A percentile compares a stretch with the other conserved stretches of the same genome.
These are phyloP conservation scores for Chaenogobius annularis DNA, from an alignment of 2,113 vertebrate genomes.

Conservation along the genomic window DNA sequence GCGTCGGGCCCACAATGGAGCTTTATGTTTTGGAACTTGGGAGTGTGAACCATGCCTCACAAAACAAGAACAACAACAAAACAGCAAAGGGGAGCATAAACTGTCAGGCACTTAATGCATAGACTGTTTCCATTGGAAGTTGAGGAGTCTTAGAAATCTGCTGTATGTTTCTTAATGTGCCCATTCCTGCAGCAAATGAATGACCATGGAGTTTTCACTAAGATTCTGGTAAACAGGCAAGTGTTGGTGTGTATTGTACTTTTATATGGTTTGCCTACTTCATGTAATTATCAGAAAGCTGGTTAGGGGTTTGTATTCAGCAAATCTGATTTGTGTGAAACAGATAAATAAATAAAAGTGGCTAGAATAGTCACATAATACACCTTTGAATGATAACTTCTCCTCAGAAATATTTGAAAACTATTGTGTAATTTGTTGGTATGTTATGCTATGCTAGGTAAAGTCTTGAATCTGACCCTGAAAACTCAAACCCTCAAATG, in stretches of 20 bases:
- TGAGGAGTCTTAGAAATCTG: constrained; percentile 35
- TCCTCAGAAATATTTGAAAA: not conserved
- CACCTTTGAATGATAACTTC: not conserved
- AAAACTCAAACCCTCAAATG: not conserved
- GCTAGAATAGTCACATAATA: too few species aligned
- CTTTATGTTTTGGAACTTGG: constrained; percentile 32
- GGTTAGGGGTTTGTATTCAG: not conserved
- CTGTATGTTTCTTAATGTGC: constrained; percentile 30
- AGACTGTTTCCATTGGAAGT: constrained; percentile 39
- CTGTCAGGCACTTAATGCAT: constrained; percentile 29
- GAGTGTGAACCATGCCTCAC: constrained; percentile 26
- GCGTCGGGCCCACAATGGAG: constrained; percentile 24
- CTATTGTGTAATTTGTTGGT: not conserved
- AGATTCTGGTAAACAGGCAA: not conserved
- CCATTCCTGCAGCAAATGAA: constrained; percentile 50
- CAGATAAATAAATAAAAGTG: not conserved
- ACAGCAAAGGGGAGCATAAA: constrained; percentile 3
- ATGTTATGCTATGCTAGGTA: not conserved
- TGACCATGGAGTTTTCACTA: constrained; percentile 25
- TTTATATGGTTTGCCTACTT: not conserved
- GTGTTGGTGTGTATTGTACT: constrained; percentile 1
- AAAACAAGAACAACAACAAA: constrained; percentile 8
- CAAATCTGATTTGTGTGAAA: not conserved
- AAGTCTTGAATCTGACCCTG: not conserved
- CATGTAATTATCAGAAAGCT: not conserved